phyloP scores from a whole-genome alignment of 2,113 vertebrate genomes.

The Anolis carolinensis region DNA sequence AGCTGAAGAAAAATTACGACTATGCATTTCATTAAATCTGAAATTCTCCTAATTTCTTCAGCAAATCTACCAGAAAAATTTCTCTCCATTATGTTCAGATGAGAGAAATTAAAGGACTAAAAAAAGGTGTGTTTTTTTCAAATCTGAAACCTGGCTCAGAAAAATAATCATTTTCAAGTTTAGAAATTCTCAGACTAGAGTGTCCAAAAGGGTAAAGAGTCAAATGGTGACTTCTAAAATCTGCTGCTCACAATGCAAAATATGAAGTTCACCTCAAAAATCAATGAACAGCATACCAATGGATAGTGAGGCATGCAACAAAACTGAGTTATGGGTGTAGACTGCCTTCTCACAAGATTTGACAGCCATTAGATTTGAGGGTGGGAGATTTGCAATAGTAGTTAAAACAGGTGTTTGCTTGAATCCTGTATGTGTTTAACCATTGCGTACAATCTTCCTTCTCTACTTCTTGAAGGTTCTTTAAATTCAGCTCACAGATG shows the following conservation, averaged over 20 bases:
- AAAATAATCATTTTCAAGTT: neutral
- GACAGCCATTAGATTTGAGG: neutral
- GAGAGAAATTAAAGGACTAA: neutral
- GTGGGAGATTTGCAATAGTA: neutral
- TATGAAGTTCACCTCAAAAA: neutral
- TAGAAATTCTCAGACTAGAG: neutral
- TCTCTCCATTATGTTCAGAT: neutral
- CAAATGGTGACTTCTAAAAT: neutral
- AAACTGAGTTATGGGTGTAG: neutral
- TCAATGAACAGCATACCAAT: too few species aligned
- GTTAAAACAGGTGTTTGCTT: neutral
- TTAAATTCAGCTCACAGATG: neutral
- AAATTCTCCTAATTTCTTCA: neutral
- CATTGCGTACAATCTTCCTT: neutral
- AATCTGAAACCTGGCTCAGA: neutral
- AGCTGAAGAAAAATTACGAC: neutral
- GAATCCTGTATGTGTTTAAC: neutral
- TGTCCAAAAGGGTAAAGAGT: neutral
- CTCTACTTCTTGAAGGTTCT: neutral
- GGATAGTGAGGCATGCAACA: neutral
- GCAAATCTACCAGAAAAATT: neutral
- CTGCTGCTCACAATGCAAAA: neutral
- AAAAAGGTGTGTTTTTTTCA: neutral
- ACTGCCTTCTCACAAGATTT: neutral
- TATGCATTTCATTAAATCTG: too few species aligned